A percentile compares a stretch with the other conserved stretches of the same genome.
These are phyloP conservation scores for Neomonachus schauinslandi DNA, from an alignment of 2,113 vertebrate species.

Conservation along the genomic window DNA sequence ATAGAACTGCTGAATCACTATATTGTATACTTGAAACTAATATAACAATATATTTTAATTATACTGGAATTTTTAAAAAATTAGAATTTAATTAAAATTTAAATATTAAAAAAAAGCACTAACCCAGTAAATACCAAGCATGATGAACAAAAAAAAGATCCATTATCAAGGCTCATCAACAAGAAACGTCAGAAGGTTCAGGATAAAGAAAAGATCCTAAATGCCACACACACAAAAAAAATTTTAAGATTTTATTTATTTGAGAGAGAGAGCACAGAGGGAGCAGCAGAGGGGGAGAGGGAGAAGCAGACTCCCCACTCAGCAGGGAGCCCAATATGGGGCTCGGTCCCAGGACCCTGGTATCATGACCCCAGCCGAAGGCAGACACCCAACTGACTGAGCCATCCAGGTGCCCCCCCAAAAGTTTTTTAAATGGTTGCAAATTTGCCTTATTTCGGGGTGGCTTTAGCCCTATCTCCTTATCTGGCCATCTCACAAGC, in stretches of 20 bases:
- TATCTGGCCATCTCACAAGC: not conserved
- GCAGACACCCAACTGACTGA: no score
- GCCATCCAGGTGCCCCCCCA: not conserved
- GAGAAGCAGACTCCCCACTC: no score
- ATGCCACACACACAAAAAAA: not conserved
- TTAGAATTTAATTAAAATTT: not conserved
- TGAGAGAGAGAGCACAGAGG: no score
- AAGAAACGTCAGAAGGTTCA: not conserved
- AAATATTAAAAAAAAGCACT: not conserved
- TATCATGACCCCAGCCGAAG: no score
- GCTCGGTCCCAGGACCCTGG: no score
- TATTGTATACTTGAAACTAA: not conserved
- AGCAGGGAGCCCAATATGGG: no score
- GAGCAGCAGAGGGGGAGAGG: no score
- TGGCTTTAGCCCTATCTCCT: not conserved
- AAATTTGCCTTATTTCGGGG: not conserved
- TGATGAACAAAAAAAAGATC: not conserved
- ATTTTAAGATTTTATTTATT: no score
- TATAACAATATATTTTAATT: not conserved
- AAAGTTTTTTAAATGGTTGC: not conserved
- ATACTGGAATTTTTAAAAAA: not conserved
- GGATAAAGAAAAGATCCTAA: not conserved
- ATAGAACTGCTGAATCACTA: not conserved
- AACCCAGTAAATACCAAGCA: not conserved
- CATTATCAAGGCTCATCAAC: not conserved